Percentiles rank a stretch among this genome's conserved stretches.
Evolutionary conservation across 2,797 vertebrate species (phyloP).

Genomic region (Botia kubotai): DNA sequence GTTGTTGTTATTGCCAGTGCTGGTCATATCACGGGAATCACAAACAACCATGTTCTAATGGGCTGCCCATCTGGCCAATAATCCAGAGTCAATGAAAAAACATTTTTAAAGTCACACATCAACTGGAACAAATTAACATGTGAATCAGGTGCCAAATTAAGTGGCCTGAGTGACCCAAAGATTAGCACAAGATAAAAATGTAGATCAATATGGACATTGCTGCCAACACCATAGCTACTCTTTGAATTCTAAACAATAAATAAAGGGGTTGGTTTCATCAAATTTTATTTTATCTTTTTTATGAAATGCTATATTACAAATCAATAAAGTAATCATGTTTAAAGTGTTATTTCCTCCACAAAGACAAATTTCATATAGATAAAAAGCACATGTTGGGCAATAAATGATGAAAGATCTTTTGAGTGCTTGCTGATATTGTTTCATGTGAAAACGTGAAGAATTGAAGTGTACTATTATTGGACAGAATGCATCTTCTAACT

Average conservation of each 20-base stretch:
- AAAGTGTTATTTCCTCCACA: not conserved
- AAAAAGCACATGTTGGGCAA: conserved; percentile 7
- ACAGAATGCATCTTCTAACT: conserved; percentile 55
- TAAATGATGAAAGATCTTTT: conserved; percentile 19
- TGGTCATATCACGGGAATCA: conserved; percentile 57
- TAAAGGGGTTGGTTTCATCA: not conserved
- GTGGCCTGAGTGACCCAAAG: conserved; percentile 73
- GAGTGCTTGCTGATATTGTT: conserved; percentile 28
- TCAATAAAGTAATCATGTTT: conserved; percentile 2
- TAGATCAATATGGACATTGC: conserved; percentile 76
- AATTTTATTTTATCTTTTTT: not conserved
- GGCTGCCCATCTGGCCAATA: conserved; percentile 82
- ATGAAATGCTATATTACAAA: conserved; percentile 13
- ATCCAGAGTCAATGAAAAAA: conserved; percentile 76
- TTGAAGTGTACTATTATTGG: conserved; percentile 49
- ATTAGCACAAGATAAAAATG: conserved; percentile 67
- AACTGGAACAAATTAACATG: conserved; percentile 81
- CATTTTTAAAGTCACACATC: conserved; percentile 77
- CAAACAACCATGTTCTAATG: conserved; percentile 75
- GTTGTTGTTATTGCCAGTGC: conserved; percentile 55
- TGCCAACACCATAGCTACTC: conserved; percentile 63
- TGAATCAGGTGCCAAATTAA: conserved; percentile 80
- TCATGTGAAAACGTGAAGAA: conserved; percentile 39
- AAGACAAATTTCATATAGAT: not conserved
- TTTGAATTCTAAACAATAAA: not conserved